Conservation (phyloP, 2,888 invertebrate genomes). For the Macaria notata region DNA sequence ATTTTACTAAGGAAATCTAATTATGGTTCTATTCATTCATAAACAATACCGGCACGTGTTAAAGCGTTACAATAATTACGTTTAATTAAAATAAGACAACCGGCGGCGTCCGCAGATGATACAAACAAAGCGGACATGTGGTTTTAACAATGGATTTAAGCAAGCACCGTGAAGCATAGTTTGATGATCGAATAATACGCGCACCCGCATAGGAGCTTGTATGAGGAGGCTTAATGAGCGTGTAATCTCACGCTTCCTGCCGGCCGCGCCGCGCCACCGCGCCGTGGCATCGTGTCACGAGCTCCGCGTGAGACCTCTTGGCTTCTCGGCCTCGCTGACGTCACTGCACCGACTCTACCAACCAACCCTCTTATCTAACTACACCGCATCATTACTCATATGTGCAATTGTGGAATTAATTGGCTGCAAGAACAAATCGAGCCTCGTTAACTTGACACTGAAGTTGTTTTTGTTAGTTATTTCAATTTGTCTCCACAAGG, state of each 20-base stretch:
- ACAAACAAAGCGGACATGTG: constrained; percentile 32
- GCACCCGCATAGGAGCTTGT: constrained; percentile 28
- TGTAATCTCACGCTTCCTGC: constrained; percentile 56
- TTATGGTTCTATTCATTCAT: constrained; percentile 13
- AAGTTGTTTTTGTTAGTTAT: constrained; percentile 19
- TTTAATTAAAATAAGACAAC: constrained; percentile 16
- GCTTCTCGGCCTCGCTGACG: constrained; percentile 67
- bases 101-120: constrained; percentile 24
- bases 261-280: constrained; percentile 11
- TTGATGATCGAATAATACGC: constrained; percentile 28
- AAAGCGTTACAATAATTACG: constrained; percentile 10
- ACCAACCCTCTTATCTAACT: constrained; percentile 48
- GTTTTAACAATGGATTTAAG: constrained; percentile 25
- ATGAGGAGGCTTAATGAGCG: constrained; percentile 30
- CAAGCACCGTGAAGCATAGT: constrained; percentile 44
- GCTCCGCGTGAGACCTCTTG: constrained; percentile 52
- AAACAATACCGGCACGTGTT: constrained; percentile 18
- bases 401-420: constrained; percentile 28
- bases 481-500: constrained; percentile 21
- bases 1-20: constrained; percentile 10
- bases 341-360: constrained; percentile 47
- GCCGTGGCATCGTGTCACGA: constrained; percentile 59
- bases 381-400: constrained; percentile 43
- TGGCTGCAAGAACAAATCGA: constrained; percentile 24
- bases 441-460: constrained; percentile 24